Evolutionary conservation across 2,113 vertebrate species (phyloP).

Genomic region (Rhinolophus ferrumequinum): DNA sequence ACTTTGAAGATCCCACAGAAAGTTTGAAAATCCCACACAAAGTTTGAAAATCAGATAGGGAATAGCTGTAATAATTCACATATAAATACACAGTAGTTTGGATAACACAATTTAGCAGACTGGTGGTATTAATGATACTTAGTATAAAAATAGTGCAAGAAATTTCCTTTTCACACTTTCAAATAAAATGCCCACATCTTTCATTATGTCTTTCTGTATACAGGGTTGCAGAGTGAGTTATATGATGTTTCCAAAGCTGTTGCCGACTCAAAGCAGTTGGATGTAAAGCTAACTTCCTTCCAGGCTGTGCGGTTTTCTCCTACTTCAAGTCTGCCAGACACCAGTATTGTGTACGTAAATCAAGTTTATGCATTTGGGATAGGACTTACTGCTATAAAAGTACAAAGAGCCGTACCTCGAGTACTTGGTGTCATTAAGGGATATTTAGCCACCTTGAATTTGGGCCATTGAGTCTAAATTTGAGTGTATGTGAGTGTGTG

Average conservation of each 20-base stretch:
- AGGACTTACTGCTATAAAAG: not conserved
- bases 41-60: not conserved
- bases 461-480: not conserved
- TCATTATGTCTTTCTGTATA: constrained; percentile 14
- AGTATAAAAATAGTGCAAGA: not conserved
- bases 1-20: not conserved
- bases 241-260: constrained; percentile 67
- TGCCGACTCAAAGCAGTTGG: constrained; percentile 69
- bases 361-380: not conserved
- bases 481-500: not conserved
- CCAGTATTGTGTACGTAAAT: constrained; percentile 70
- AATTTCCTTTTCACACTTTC: not conserved
- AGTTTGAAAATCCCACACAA: not conserved
- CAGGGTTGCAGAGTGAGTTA: constrained; percentile 81
- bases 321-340: constrained; percentile 50
- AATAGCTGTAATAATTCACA: not conserved
- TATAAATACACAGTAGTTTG: not conserved
- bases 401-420: not conserved
- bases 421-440: not conserved
- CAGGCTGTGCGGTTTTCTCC: constrained; percentile 45
- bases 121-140: not conserved
- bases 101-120: not conserved
- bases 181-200: not conserved
- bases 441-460: not conserved
- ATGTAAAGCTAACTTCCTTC: constrained; percentile 73